Percentiles rank a stretch among this genome's conserved stretches.
Conservation (phyloP, 2,888 invertebrate genomes). For the Criorhina ranunculi region DNA sequence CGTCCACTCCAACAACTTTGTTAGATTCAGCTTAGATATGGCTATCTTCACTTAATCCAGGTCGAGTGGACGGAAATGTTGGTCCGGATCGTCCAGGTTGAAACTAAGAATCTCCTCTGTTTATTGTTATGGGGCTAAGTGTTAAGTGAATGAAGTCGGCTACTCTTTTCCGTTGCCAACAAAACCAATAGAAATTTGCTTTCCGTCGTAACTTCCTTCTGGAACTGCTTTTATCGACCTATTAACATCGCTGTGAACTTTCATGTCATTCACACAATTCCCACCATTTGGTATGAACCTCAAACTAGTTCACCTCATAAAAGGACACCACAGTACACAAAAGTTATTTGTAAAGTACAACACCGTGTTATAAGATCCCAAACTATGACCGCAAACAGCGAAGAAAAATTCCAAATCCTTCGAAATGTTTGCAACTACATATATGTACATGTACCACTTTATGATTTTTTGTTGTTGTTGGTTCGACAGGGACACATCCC, state of each 20-base stretch:
- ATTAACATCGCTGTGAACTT: neutral
- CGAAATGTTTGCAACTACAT: conserved; percentile 18
- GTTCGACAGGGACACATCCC: conserved; percentile 56
- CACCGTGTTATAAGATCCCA: conserved; percentile 9
- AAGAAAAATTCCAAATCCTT: conserved; percentile 14
- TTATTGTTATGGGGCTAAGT: too few species aligned
- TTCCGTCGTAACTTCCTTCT: too few species aligned
- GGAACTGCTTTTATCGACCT: neutral
- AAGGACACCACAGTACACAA: conserved; percentile 5
- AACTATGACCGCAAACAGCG: conserved; percentile 25
- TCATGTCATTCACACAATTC: neutral
- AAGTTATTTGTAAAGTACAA: conserved; percentile 1
- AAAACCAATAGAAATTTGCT: too few species aligned
- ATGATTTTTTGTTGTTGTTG: neutral
- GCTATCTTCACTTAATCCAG: too few species aligned
- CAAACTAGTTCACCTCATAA: neutral
- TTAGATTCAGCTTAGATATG: too few species aligned
- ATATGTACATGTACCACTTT: conserved; percentile 12
- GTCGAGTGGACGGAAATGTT: too few species aligned
- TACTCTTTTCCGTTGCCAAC: too few species aligned
- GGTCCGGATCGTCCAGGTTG: too few species aligned
- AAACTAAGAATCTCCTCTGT: too few species aligned
- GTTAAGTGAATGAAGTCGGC: too few species aligned
- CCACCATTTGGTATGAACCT: neutral
- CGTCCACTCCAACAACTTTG: too few species aligned